Evolutionary conservation across 2,797 vertebrate genomes (phyloP), one percentile per base, ranked within the genome.

Genomic region (Oreortyx pictus): DNA sequence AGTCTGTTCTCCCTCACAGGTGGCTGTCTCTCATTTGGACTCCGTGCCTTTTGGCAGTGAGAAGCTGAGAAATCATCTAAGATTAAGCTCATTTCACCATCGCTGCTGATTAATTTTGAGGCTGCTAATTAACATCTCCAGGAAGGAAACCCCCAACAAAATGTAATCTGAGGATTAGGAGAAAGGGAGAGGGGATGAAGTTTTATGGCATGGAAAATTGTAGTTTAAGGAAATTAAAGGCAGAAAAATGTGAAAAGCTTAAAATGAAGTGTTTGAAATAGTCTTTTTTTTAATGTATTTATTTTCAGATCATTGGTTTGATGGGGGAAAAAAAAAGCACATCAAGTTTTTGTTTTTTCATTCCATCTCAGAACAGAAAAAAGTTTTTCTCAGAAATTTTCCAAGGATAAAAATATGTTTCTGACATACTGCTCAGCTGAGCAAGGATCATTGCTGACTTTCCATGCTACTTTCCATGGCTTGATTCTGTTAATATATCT

Each of bases 191-290:
- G 8, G 8, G 6, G 13, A 71, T 64, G 11, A 31, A 43, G 25
- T 56, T 68, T 87, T 50, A 87, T 72, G 74, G 37, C 12, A 5
- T 15, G 79, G 62, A 82, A 85, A 91, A 79, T 19, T 68, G 6
- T 78, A 50, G 22, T 81, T 89, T 47, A 56, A 60, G 85, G 50
- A 79, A 91, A 60, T 64, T 76, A 76, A 91, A 92, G 25, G 41
- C 3, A 88, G 39, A 31, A 19, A 89, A 93, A 85, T 72, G 49
- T 80, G 84, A 87, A 54, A 62, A 85, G 25, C 49, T 93, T 68
- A 78, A 86, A 91, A 92, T 59, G 29, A 94, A 92, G 35, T 56
- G 39, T 62, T 62, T 75, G 62, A 91, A 94, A 96, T 72, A 75
- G 80, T 85, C n/a, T 56, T 92, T 56, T 90, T 92, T 71, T 31